Base-by-base conservation (phyloP, 2,113 vertebrate genomes). In the Pandion haliaetus region DNA sequence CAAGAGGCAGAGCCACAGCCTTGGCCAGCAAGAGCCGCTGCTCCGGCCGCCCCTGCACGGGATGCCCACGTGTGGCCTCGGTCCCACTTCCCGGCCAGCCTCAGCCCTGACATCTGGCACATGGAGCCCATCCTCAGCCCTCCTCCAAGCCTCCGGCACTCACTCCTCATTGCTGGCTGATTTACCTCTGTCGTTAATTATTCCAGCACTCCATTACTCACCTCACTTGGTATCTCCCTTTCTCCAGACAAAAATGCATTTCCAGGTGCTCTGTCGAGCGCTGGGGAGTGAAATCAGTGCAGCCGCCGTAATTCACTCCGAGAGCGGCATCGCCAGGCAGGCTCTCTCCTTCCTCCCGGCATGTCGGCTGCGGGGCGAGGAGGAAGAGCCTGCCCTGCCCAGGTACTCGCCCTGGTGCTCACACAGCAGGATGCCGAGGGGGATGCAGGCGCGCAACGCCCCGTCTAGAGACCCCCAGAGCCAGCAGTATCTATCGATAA, bases 391-490 rank as follows among this genome's bases (percentile, higher is more conserved):
- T 14, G 31, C 44, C 42, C 69, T 45, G 36, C 50, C 47, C 28
- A 1, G 26, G 15, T 10, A 3, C 32, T 11, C 7, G 34, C 31
- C 15, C 82, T 1, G 34, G 52, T 8, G 9, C 71, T 21, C 71
- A 2, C 9, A 8, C 52, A n/a, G 72, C 5, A 11, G 38, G 73
- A 52, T 23, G 63, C 84, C 15, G 54, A 4, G 3, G 6, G 57
- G 70, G 49, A 65, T 34, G 70, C 58, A 16, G 69, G 38, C 13
- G 2, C 1, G 17, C 52, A 14, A 9, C 5, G 1, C 21, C 45
- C 21, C 61, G 2, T 6, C 42, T 10, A 2, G 0, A 6, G 32
- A 3, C 24, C 63, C 44, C 62, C 16, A 2, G 49, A 57, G 36
- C 47, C 72, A 67, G 40, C 28, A 36, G 57, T 17, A 24, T 13